Base-by-base conservation (phyloP, 2,888 invertebrate species). In the Scaptomyza tumidula region DNA sequence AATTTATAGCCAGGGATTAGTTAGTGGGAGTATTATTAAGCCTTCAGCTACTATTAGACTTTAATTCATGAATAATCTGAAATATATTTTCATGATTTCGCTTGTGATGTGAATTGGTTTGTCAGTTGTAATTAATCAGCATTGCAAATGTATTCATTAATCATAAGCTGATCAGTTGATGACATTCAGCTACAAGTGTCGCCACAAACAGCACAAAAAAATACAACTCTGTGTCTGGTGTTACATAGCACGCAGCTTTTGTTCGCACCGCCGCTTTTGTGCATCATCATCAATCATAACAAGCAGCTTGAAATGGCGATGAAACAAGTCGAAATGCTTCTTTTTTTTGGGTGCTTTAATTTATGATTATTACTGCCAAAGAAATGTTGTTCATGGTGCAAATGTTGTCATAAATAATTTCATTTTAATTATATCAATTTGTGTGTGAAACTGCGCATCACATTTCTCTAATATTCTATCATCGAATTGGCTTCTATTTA, bases 361-460 rank as follows among this genome's bases (percentile, higher is more conserved):
- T 82, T 84, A 86, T 84, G 86, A 64, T 77, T 68, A 80, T 84
- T 74, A 33, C 46, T 48, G 31, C 11, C 29, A 14, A 39, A 37
- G 33, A 60, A 59, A 59, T 49, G 24, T 44, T 44, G 11, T 16
- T 58, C 11, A 39, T 14, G 39, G 16, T 39, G 49, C 48, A 71
- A 60, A 55, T 62, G 29, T 35, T 70, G 16, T 54, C 81, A 71
- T 82, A 84, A 82, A 86, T 86, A 72, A 82, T 84, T 52, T 75
- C 53, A 50, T 71, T 84, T 86, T 80, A 78, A 82, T 84, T 86
- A 75, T 86, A 81, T 72, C 82, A 67, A 84, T 78, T 69, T 35
- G 37, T 24, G 24, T 41, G 37, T 24, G 31, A 61, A 67, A 63
- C 61, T 53, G 58, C 62, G 61, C 60, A 72, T 53, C 53, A 6